These are phyloP conservation scores for Cheilosia vernalis DNA, from an alignment of 2,888 invertebrate genomes.

Conservation along the genomic window DNA sequence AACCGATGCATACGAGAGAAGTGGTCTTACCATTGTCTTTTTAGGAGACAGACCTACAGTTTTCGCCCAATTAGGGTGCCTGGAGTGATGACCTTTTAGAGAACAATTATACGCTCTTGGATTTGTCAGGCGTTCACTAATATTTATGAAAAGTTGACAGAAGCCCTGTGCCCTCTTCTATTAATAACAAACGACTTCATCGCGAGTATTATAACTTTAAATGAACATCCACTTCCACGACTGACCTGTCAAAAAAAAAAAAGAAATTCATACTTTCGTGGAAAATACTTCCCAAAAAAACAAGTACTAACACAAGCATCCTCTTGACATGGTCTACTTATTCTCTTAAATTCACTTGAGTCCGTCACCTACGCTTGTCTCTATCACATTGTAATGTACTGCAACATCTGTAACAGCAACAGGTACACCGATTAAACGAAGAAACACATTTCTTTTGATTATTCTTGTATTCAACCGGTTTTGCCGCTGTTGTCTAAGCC, in stretches of 20 bases:
- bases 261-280: not conserved
- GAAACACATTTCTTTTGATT: conserved; percentile 14
- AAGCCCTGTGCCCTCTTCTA: too few species aligned
- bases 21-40: too few species aligned
- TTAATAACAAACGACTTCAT: too few species aligned
- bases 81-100: too few species aligned
- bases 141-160: too few species aligned
- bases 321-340: conserved; percentile 29
- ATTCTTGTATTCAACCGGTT: conserved; percentile 15
- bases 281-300: conserved; percentile 1
- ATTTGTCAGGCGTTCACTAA: too few species aligned
- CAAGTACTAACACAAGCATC: conserved; percentile 1
- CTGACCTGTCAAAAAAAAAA: not conserved
- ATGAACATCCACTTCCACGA: not conserved
- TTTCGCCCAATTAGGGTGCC: too few species aligned
- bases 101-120: too few species aligned
- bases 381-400: conserved; percentile 3
- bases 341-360: not conserved
- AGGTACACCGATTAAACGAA: conserved; percentile 21
- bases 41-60: too few species aligned
- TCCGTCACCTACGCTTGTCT: conserved; percentile 3
- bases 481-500: conserved; percentile 30
- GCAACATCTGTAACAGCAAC: conserved; percentile 24
- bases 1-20: too few species aligned
- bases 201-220: too few species aligned